phyloP scores from a whole-genome alignment of 2,888 invertebrate genomes.

The Andrena chrysosceles region DNA sequence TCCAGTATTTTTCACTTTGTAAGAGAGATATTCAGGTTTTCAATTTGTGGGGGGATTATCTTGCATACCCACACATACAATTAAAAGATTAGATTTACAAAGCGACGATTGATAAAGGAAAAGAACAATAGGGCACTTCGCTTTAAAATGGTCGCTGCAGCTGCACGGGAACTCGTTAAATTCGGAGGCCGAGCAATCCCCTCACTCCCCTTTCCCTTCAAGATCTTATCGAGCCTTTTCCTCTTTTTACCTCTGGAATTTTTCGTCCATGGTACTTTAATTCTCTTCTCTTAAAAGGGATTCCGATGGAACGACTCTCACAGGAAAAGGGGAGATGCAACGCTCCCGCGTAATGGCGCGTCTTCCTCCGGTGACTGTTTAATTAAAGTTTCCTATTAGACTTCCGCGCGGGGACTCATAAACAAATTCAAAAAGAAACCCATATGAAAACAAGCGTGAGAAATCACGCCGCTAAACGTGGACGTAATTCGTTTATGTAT shows the following conservation, averaged over 20 bases:
- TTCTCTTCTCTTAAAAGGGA: conserved; percentile 27
- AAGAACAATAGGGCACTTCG: background rate
- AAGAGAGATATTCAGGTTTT: too few relatives aligned
- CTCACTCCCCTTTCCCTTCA: conserved; percentile 4
- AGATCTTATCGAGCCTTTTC: conserved; percentile 23
- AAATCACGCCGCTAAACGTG: background rate
- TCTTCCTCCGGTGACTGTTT: conserved; percentile 15
- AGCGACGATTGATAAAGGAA: too few relatives aligned
- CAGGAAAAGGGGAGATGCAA: conserved; percentile 7
- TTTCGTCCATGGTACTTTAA: conserved; percentile 35
- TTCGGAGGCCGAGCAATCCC: conserved; percentile 18
- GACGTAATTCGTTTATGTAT: background rate
- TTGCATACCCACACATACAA: too few relatives aligned
- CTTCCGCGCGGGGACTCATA: background rate
- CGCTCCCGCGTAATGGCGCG: background rate
- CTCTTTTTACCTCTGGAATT: conserved; percentile 20
- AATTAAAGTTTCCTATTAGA: conserved; percentile 18
- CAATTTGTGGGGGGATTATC: too few relatives aligned
- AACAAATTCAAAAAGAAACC: background rate
- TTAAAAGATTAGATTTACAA: too few relatives aligned
- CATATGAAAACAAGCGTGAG: background rate
- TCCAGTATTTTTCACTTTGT: too few relatives aligned
- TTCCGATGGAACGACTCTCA: conserved; percentile 26
- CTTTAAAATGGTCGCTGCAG: background rate
- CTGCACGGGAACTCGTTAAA: conserved; percentile 43